A percentile compares a stretch with the other conserved stretches of the same genome.
Conservation (phyloP, 2,113 vertebrate species). For the Clarias magur region DNA sequence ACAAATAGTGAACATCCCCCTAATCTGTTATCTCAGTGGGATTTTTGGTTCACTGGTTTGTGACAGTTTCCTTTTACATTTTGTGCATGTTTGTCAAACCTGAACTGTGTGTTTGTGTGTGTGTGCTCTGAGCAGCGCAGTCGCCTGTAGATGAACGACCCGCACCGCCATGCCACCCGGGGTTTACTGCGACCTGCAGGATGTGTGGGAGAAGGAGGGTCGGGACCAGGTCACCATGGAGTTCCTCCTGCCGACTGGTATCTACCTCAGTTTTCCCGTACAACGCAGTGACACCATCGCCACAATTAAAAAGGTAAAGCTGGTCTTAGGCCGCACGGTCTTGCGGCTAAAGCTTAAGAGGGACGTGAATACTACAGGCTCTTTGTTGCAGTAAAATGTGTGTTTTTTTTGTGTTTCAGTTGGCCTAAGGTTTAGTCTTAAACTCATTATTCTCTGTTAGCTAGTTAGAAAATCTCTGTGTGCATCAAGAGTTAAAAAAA, state of each 20-base stretch:
- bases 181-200: conserved; percentile 90
- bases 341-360: not conserved
- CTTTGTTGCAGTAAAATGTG: not conserved
- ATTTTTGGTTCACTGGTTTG: conserved; percentile 20
- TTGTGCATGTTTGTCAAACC: conserved; percentile 30
- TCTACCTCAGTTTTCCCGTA: conserved; percentile 89
- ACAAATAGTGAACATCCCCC: not conserved
- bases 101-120: not conserved
- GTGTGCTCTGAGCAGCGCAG: conserved; percentile 65
- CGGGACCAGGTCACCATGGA: conserved; percentile 84
- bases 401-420: not conserved
- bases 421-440: not conserved
- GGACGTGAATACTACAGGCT: not conserved
- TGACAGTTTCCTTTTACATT: conserved; percentile 23
- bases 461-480: not conserved
- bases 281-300: conserved; percentile 86
- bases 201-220: conserved; percentile 89
- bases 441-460: not conserved
- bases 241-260: conserved; percentile 92
- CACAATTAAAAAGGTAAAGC: conserved; percentile 88
- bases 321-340: too few species aligned
- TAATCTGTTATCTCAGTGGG: not conserved
- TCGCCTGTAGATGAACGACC: conserved; percentile 75
- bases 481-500: not conserved
- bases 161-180: conserved; percentile 91